A percentile compares a stretch with the other conserved stretches of the same genome.
These are phyloP conservation scores for Athene cunicularia DNA, from an alignment of 2,113 vertebrate genomes.

Conservation along the genomic window DNA sequence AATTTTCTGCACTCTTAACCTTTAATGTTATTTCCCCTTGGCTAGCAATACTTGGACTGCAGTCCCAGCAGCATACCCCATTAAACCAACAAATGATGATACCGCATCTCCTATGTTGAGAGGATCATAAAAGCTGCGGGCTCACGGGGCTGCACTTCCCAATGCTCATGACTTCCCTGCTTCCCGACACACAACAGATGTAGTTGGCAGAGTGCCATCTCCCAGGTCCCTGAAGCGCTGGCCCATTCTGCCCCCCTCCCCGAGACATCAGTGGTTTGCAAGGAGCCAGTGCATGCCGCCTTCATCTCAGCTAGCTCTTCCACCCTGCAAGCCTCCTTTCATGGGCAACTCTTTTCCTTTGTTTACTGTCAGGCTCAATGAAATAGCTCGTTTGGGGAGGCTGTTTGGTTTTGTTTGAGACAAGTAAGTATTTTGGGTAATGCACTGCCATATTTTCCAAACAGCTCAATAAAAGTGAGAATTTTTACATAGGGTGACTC, in stretches of 20 bases:
- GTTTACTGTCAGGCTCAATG: background rate
- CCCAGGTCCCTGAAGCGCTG: rapidly evolving
- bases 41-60: background rate
- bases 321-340: rapidly evolving
- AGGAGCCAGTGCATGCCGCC: background rate
- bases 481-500: background rate
- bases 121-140: background rate
- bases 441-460: background rate
- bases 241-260: background rate
- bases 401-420: background rate
- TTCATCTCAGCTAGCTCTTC: background rate
- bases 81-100: background rate
- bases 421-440: background rate
- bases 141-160: background rate
- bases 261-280: rapidly evolving
- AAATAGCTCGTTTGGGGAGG: background rate
- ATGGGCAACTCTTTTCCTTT: background rate
- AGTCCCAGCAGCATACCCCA: background rate
- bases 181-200: background rate
- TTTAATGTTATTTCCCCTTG: background rate
- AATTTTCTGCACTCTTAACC: background rate
- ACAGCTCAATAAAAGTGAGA: background rate
- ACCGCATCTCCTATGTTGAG: background rate
- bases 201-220: background rate
- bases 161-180: background rate